A percentile compares a stretch with the other conserved stretches of the same genome.
Evolutionary conservation across 1,140 invertebrate genomes (phyloP).

Genomic region (Drosophila lowei): DNA sequence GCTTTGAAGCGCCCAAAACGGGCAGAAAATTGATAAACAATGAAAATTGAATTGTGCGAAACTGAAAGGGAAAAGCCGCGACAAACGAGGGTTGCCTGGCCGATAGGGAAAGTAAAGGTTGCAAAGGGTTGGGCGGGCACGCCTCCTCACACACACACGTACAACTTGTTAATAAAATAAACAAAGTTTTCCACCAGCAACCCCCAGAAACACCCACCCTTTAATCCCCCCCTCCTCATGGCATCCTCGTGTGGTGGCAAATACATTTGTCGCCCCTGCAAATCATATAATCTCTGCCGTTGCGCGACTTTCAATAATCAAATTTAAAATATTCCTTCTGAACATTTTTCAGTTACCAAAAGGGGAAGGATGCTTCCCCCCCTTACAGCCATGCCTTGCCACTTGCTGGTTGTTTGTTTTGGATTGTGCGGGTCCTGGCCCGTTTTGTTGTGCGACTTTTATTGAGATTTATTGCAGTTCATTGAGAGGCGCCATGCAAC

Average conservation of each 20-base stretch:
- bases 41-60: constrained; percentile 73
- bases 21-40: constrained; percentile 82
- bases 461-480: constrained; percentile 77
- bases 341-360: constrained; percentile 41
- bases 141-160: background rate
- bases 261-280: constrained; percentile 63
- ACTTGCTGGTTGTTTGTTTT: constrained; percentile 63
- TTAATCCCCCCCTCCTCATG: constrained; percentile 2
- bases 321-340: constrained; percentile 73
- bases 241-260: constrained; percentile 34
- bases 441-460: constrained; percentile 53
- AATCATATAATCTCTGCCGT: constrained; percentile 70
- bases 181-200: constrained; percentile 65
- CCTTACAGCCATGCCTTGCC: constrained; percentile 5
- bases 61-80: constrained; percentile 35
- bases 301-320: constrained; percentile 69
- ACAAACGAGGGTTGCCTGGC: constrained; percentile 50
- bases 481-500: constrained; percentile 54
- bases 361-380: background rate
- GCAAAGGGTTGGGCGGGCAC: constrained; percentile 50
- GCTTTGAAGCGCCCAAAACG: constrained; percentile 77
- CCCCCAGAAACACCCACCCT: constrained; percentile 37
- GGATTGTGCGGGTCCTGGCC: constrained; percentile 34
- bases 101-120: constrained; percentile 35
- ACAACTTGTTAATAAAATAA: constrained; percentile 79